These are phyloP conservation scores for Saccostrea cuccullata DNA, from an alignment of 1,140 invertebrate species.

Conservation along the genomic window DNA sequence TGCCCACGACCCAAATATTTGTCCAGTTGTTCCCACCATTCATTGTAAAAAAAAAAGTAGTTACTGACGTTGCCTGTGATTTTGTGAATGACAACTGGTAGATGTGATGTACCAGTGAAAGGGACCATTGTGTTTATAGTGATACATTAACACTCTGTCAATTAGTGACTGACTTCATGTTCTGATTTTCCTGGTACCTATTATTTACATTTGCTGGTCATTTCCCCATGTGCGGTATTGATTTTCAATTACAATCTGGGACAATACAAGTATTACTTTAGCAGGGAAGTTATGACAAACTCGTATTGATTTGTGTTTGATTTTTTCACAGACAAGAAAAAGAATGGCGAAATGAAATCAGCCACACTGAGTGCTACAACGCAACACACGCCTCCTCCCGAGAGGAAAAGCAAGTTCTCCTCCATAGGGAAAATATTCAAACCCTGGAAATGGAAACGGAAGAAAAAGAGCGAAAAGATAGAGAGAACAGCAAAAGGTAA, in stretches of 20 bases:
- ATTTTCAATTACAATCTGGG: slow-evolving; percentile 16
- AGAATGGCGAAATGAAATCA: slow-evolving; percentile 86
- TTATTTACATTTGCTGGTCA: slow-evolving; percentile 13
- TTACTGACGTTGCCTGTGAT: neutral
- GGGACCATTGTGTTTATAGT: neutral
- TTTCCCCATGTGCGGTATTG: neutral
- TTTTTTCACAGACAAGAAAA: slow-evolving; percentile 88
- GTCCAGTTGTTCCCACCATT: neutral
- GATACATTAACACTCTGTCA: neutral
- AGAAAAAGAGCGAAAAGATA: slow-evolving; percentile 99
- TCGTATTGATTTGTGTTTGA: slow-evolving; percentile 27
- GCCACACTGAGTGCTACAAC: slow-evolving; percentile 66
- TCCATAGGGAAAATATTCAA: slow-evolving; percentile 96
- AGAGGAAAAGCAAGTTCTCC: slow-evolving; percentile 95
- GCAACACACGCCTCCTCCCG: slow-evolving; percentile 83
- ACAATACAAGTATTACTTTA: neutral
- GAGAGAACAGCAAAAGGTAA: slow-evolving; percentile 97
- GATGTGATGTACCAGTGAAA: neutral
- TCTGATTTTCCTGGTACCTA: neutral
- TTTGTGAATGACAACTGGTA: slow-evolving; percentile 6
- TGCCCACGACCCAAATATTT: slow-evolving; percentile 16
- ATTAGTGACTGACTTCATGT: neutral
- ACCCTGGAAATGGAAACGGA: slow-evolving; percentile 99
- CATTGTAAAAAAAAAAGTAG: neutral
- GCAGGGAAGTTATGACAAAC: slow-evolving; percentile 38